These are phyloP conservation scores for Tautogolabrus adspersus DNA, from an alignment of 2,113 vertebrate species.

Conservation along the genomic window DNA sequence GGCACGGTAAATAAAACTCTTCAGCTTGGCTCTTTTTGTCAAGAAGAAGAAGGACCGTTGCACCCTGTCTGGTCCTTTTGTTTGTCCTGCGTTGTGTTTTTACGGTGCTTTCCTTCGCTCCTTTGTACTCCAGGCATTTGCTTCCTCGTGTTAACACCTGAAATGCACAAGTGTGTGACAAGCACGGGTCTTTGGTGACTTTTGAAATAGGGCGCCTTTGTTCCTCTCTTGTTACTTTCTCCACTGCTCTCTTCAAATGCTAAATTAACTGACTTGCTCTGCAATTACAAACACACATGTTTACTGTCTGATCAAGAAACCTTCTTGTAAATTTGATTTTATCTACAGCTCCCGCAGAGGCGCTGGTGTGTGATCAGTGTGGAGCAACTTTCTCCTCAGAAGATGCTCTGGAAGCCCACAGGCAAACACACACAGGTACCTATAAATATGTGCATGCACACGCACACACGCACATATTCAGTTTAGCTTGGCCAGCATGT, in stretches of 20 bases:
- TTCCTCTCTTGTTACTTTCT: slow-evolving; percentile 23
- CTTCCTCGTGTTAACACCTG: slow-evolving; percentile 71
- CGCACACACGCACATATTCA: slow-evolving; percentile 15
- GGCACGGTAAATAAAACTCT: slow-evolving; percentile 96
- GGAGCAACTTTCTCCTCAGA: slow-evolving; percentile 96
- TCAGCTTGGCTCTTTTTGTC: slow-evolving; percentile 85
- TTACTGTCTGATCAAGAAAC: slow-evolving; percentile 42
- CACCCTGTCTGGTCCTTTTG: slow-evolving; percentile 89
- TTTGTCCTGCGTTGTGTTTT: slow-evolving; percentile 87
- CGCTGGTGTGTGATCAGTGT: slow-evolving; percentile 96
- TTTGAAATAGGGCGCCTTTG: slow-evolving; percentile 50
- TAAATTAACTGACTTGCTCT: slow-evolving; percentile 45
- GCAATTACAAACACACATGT: slow-evolving; percentile 45
- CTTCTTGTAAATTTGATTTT: slow-evolving; percentile 51
- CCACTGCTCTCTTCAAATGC: slow-evolving; percentile 22
- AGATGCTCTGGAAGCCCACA: slow-evolving; percentile 93
- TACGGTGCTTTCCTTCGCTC: slow-evolving; percentile 82
- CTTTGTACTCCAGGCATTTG: slow-evolving; percentile 85
- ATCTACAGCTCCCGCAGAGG: slow-evolving; percentile 92
- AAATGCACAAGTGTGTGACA: slow-evolving; percentile 66
- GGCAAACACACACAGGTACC: slow-evolving; percentile 94
- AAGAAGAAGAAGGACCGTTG: slow-evolving; percentile 72
- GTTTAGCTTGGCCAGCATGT: slow-evolving; percentile 41
- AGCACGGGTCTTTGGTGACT: slow-evolving; percentile 52
- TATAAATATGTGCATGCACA: slow-evolving; percentile 6